These are phyloP conservation scores for Rutilus rutilus DNA, from an alignment of 2,113 vertebrate species.

Conservation along the genomic window DNA sequence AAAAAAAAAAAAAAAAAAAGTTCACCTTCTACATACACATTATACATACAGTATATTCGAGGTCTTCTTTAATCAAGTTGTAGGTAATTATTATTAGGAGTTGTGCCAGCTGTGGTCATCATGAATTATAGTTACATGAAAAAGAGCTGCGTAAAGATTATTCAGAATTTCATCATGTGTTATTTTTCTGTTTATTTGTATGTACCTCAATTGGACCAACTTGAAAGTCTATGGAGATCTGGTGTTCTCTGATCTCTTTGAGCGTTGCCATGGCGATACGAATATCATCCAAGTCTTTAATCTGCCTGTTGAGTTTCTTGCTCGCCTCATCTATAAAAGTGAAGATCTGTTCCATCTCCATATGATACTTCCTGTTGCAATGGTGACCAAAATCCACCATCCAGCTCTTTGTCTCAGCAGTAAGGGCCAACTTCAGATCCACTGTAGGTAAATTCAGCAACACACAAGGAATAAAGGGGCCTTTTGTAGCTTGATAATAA, in stretches of 20 bases:
- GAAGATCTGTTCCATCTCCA: constrained; percentile 91
- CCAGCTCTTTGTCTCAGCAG: constrained; percentile 89
- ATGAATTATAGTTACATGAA: neutral
- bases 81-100: neutral
- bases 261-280: constrained; percentile 88
- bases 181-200: neutral
- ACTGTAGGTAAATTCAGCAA: constrained; percentile 65
- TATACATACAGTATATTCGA: too few relatives aligned
- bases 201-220: constrained; percentile 91
- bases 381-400: constrained; percentile 82
- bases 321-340: constrained; percentile 85
- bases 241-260: constrained; percentile 89
- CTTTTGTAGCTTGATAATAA: neutral
- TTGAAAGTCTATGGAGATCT: constrained; percentile 87
- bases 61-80: neutral
- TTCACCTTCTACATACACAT: too few relatives aligned
- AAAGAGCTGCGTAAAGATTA: neutral
- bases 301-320: constrained; percentile 87
- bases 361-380: constrained; percentile 88
- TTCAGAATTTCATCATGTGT: neutral
- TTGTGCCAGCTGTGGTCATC: neutral
- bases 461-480: neutral
- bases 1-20: too few relatives aligned
- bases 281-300: constrained; percentile 93
- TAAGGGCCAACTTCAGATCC: constrained; percentile 87